phyloP scores from a whole-genome alignment of 2,113 vertebrate species.

The Podarcis muralis region DNA sequence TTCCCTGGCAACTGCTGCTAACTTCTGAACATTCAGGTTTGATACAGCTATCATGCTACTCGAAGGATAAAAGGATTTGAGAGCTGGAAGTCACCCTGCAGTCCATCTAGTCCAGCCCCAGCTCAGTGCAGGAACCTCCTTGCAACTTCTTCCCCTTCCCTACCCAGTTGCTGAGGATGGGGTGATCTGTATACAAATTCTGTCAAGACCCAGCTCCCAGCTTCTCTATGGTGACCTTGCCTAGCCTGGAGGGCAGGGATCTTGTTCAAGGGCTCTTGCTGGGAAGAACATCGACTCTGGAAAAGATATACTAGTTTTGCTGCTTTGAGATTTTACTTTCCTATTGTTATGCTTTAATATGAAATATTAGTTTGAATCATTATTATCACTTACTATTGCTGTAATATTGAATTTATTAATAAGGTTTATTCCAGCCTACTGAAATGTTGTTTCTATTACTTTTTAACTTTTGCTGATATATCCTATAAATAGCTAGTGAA shows the following conservation, averaged over 20 bases:
- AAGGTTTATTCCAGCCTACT: not conserved
- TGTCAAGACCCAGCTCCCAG: no score
- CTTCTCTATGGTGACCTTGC: no score
- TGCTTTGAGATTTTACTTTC: not conserved
- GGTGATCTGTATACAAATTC: not conserved
- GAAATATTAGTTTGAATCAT: not conserved
- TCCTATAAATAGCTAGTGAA: no score
- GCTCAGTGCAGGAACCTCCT: no score
- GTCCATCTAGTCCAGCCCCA: no score
- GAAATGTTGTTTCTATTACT: not conserved
- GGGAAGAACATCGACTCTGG: not conserved
- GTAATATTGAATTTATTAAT: not conserved
- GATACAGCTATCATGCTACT: not conserved
- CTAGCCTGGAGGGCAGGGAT: not conserved
- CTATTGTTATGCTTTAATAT: not conserved
- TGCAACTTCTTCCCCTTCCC: not conserved
- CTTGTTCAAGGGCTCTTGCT: not conserved
- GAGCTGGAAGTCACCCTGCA: no score
- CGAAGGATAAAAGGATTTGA: no score
- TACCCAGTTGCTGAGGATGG: not conserved
- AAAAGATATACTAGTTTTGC: not conserved
- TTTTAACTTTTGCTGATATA: not conserved
- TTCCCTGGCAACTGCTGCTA: not conserved
- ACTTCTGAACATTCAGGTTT: not conserved
- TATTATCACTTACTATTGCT: not conserved